These are phyloP conservation scores for Neelides folsomi DNA, from an alignment of 2,888 invertebrate genomes.

Conservation along the genomic window DNA sequence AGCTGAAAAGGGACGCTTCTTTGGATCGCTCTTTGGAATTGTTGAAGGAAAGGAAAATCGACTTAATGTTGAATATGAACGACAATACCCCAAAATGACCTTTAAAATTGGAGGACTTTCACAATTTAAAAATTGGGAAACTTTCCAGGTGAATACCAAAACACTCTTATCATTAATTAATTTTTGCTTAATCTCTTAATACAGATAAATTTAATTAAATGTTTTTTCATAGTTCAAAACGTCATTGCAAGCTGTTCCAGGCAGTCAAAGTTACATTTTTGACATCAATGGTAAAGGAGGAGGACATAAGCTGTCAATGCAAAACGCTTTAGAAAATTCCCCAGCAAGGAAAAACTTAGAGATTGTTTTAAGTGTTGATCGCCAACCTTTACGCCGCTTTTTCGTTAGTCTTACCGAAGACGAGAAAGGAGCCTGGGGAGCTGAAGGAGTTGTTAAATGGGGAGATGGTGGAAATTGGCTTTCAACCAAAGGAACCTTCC, in stretches of 20 bases:
- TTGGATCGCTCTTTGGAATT: constrained; percentile 12
- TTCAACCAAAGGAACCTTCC: constrained; percentile 21
- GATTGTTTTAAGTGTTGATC: constrained; percentile 14
- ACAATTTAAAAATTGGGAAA: constrained; percentile 4
- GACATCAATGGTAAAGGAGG: constrained; percentile 3
- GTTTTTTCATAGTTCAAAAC: no score
- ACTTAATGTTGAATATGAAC: constrained; percentile 24
- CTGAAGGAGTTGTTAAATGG: constrained; percentile 24
- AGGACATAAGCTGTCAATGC: constrained; percentile 7
- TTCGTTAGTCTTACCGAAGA: constrained; percentile 12
- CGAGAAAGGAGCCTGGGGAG: constrained; percentile 12
- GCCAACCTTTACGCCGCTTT: constrained; percentile 16
- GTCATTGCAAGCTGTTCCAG: constrained; percentile 1
- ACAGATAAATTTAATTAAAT: neutral
- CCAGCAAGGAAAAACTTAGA: constrained; percentile 23
- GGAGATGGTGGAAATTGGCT: constrained; percentile 26
- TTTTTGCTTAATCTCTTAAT: no score
- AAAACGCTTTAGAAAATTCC: constrained; percentile 23
- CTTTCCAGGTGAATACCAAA: constrained; percentile 12
- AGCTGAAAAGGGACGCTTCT: constrained; percentile 9
- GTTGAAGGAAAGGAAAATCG: constrained; percentile 15
- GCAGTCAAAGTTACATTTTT: constrained; percentile 4
- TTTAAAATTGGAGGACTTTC: constrained; percentile 15
- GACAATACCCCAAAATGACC: constrained; percentile 17
- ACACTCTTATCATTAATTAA: no score